A percentile compares a stretch with the other conserved stretches of the same genome.
Evolutionary conservation across 2,797 vertebrate genomes (phyloP).

Genomic region (Eleutherodactylus coqui): DNA sequence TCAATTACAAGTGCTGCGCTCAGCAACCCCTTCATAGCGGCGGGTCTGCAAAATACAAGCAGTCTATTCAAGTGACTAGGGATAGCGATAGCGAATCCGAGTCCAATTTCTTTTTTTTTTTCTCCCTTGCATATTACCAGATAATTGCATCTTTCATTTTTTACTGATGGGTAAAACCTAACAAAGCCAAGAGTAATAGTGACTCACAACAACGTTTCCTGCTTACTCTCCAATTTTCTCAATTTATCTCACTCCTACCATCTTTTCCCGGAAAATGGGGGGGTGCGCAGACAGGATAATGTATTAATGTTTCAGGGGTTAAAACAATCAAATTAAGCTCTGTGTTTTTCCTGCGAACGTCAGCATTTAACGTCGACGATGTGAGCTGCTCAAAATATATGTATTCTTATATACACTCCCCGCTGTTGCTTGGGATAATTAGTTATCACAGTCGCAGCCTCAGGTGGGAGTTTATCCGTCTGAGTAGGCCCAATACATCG

Average conservation of each 20-base stretch:
- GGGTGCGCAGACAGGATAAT: not conserved
- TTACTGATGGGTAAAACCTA: constrained; percentile 15
- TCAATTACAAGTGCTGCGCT: constrained; percentile 44
- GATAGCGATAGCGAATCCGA: not conserved
- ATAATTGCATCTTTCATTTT: constrained; percentile 29
- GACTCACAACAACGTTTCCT: constrained; percentile 17
- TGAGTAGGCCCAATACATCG: constrained; percentile 60
- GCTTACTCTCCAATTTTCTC: constrained; percentile 32
- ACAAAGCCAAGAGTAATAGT: constrained; percentile 12
- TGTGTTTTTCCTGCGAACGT: not conserved
- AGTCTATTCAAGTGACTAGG: not conserved
- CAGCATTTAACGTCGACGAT: not conserved
- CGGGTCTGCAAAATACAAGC: constrained; percentile 16
- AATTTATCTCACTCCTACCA: not conserved
- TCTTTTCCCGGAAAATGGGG: not conserved
- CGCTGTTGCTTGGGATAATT: constrained; percentile 53
- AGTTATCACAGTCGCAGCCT: constrained; percentile 60
- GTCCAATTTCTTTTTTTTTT: constrained; percentile 4
- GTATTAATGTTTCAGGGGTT: not conserved
- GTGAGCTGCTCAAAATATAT: not conserved
- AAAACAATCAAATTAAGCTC: not conserved
- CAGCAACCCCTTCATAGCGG: constrained; percentile 32
- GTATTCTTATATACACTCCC: constrained; percentile 36
- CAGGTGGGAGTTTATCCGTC: constrained; percentile 63
- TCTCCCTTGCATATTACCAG: constrained; percentile 1